These are phyloP conservation scores for Ornithorhynchus anatinus DNA, from an alignment of 2,113 vertebrate species.

Conservation along the genomic window DNA sequence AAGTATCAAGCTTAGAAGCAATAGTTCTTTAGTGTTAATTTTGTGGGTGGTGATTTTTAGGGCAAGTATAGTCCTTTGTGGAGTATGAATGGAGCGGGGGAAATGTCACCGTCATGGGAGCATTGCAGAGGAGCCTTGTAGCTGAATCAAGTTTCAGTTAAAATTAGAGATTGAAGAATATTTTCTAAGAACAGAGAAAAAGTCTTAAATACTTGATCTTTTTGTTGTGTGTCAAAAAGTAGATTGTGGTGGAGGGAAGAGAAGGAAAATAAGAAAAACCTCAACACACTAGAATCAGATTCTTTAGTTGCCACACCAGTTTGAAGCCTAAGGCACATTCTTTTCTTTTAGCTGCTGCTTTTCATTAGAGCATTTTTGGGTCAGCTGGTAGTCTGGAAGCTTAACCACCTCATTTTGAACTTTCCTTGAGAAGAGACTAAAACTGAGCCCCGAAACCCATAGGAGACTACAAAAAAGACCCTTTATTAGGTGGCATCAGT, in stretches of 20 bases:
- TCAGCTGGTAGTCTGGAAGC: not conserved
- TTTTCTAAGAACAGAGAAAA: not conserved
- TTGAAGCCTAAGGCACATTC: not conserved
- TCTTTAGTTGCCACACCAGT: not conserved
- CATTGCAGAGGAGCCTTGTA: not conserved
- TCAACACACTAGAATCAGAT: not conserved
- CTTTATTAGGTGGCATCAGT: not conserved
- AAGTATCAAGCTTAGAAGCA: too few relatives aligned
- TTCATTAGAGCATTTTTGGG: not conserved
- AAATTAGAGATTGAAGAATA: not conserved
- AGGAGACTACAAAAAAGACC: not conserved
- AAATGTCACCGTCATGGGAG: not conserved
- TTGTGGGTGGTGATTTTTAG: not conserved
- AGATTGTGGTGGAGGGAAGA: too few relatives aligned
- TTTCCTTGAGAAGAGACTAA: not conserved
- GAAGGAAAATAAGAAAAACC: not conserved
- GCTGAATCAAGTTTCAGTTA: not conserved
- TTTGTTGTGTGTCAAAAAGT: not conserved
- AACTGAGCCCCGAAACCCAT: not conserved
- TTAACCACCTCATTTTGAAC: not conserved
- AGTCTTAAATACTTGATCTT: not conserved
- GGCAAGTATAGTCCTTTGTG: not conserved
- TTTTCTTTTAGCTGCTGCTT: not conserved
- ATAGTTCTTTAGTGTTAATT: not conserved
- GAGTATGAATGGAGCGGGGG: not conserved